Base-by-base conservation (phyloP, 2,113 vertebrate genomes). In the Urocolius indicus region DNA sequence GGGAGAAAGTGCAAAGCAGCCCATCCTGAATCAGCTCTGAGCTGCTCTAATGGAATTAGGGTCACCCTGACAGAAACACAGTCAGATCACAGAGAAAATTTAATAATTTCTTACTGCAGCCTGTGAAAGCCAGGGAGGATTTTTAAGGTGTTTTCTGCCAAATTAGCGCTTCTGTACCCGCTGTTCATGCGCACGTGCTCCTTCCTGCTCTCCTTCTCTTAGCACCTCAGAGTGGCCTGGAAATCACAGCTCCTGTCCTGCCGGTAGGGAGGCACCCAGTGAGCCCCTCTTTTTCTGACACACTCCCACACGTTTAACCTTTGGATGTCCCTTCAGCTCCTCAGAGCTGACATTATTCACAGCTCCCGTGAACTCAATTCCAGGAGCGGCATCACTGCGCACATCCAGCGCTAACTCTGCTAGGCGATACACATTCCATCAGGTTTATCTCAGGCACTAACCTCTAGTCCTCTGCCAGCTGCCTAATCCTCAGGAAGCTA, bases 11-110 rank as follows among this genome's bases (percentile, higher is more conserved):
- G 87, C 94, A 95, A 86, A 97, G 95, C 95, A 97, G 96, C 94
- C 94, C 87, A 95, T 84, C 93, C 93, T 93, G 96, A 97, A 97
- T 96, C 93, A 95, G 91, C 94, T 96, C 91, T 0, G 82, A 95
- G 96, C 87, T 94, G 85, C 93, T 95, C 73, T 97, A 98, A 97
- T 97, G 94, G 96, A 96, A 97, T 97, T 97, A 97, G 91, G 92
- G 96, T 97, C 97, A 97, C 97, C 90, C 94, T 95, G 97, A 97
- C 95, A 97, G 94, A 93, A 96, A 95, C 93, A 96, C 90, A 93
- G 90, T 93, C 95, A 94, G 89, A 94, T 97, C 90, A 90, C 57
- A 89, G 90, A 93, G 93, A 92, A 96, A 97, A 97, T 94, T 85
- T 92, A 93, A 96, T 96, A 77, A 93, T 90, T 95, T 93, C 92